Conservation (phyloP, 1,140 invertebrate species). For the Sitodiplosis mosellana region DNA sequence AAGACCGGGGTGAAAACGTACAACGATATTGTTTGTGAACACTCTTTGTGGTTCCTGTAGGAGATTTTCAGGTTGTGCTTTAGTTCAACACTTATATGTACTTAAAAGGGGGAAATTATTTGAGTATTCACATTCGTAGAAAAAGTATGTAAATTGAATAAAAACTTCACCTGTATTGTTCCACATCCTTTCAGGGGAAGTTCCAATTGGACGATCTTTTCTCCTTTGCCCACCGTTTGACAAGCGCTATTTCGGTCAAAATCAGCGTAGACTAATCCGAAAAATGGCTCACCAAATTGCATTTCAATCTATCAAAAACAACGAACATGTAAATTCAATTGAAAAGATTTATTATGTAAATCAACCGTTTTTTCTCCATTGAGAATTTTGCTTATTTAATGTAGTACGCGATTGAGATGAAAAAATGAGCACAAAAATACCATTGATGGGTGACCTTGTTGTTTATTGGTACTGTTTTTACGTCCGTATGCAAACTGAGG, state of each 20-base stretch:
- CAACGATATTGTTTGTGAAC: conserved; percentile 89
- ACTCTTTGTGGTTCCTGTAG: conserved; percentile 69
- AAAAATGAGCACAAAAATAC: background rate
- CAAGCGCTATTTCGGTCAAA: conserved; percentile 83
- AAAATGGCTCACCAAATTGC: conserved; percentile 80
- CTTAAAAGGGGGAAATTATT: background rate
- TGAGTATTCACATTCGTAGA: conserved; percentile 1
- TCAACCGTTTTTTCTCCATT: too few relatives aligned
- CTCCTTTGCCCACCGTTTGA: conserved; percentile 66
- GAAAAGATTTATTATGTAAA: too few relatives aligned
- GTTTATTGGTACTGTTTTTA: too few relatives aligned
- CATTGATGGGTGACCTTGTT: background rate
- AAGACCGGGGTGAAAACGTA: conserved; percentile 75
- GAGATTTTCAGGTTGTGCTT: too few relatives aligned
- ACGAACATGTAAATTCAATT: too few relatives aligned
- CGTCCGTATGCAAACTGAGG: too few relatives aligned
- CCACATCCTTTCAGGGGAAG: conserved; percentile 84
- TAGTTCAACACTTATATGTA: background rate
- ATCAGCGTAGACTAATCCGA: conserved; percentile 79
- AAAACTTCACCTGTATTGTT: conserved; percentile 55
- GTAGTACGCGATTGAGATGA: too few relatives aligned
- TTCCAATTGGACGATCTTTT: conserved; percentile 59
- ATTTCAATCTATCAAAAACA: conserved; percentile 66
- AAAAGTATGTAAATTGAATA: background rate
- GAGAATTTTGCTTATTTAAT: too few relatives aligned